Base-by-base conservation (phyloP, 1,140 invertebrate species). In the Palaemon carinicauda region DNA sequence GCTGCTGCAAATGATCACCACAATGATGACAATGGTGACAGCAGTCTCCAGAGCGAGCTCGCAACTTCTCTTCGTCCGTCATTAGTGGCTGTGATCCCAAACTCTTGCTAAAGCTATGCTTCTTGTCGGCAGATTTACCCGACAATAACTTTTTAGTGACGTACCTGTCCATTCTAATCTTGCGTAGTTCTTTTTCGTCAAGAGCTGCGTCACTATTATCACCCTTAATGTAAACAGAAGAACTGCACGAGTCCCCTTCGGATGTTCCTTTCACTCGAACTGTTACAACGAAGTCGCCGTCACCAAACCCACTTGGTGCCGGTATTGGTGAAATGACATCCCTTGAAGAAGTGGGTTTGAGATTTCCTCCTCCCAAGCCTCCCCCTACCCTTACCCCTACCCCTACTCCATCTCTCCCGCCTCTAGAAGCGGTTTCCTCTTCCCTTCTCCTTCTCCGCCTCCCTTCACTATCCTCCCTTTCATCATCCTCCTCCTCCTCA, bases 41-140 rank as follows among this genome's bases (percentile, higher is more conserved):
- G 33, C 85, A 87, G 14, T 80, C 65, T 12, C 60, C 33, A 4
- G n/a, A 29, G 15, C 75, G 82, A 15, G 86, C 87, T 24, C 31
- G 65, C 21, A 89, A 77, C 60, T 89, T 89, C 56, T 89, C 87
- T 65, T 89, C 88, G 56, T 89, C 88, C 21, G 88, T 89, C 54
- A 89, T 69, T 33, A 86, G 77, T 14, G 77, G 29, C 0, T 17
- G 78, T 14, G 15, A 33, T 29, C 15, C 53, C 15, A 29, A 27
- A 33, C 52, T 41, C 50, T 82, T 69, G 10, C 24, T 33, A 17
- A 41, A 31, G 10, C 54, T 19, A 21, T 27, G 53, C 27, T 75
- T 81, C 21, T 87, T 81, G 1, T 50, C 77, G n/a, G n/a, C n/a
- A 10, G 85, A 75, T 17, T 53, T 41, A 9, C 33, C 27, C 2